These are phyloP conservation scores for Eretmochelys imbricata DNA, from an alignment of 2,113 vertebrate genomes.

Conservation along the genomic window DNA sequence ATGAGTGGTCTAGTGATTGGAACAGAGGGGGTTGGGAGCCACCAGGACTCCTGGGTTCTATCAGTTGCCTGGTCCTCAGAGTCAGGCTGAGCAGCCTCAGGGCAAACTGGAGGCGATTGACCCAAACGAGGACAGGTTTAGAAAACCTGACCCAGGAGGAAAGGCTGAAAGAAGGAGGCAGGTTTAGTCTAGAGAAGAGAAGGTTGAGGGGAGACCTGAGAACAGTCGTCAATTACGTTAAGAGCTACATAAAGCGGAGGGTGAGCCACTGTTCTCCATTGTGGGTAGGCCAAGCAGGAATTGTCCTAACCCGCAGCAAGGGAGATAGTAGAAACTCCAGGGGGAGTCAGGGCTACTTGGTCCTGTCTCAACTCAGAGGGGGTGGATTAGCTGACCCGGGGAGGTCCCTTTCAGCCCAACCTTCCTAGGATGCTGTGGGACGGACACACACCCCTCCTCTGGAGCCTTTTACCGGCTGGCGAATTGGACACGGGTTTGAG, in stretches of 20 bases:
- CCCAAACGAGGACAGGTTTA: not conserved
- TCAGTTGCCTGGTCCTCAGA: not conserved
- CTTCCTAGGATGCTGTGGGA: not conserved
- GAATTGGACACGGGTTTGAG: not conserved
- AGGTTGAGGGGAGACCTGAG: not conserved
- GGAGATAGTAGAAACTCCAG: too few species aligned
- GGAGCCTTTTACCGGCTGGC: not conserved
- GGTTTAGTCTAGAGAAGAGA: not conserved
- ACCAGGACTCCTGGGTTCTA: not conserved
- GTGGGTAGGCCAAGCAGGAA: not conserved
- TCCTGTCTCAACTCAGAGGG: not conserved
- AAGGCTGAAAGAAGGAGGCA: not conserved
- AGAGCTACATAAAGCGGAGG: not conserved
- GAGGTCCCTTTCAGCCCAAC: not conserved
- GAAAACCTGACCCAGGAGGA: not conserved
- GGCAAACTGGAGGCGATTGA: not conserved
- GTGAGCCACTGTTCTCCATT: not conserved
- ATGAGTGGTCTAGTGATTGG: not conserved
- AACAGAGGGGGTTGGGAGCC: not conserved
- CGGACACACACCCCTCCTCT: accelerated
- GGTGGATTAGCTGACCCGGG: not conserved
- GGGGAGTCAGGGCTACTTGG: not conserved
- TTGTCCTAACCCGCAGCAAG: not conserved
- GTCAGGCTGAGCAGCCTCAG: not conserved
- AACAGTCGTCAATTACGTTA: not conserved